Evolutionary conservation across 2,888 invertebrate genomes (phyloP).

Genomic region (Agrotis ipsilon): DNA sequence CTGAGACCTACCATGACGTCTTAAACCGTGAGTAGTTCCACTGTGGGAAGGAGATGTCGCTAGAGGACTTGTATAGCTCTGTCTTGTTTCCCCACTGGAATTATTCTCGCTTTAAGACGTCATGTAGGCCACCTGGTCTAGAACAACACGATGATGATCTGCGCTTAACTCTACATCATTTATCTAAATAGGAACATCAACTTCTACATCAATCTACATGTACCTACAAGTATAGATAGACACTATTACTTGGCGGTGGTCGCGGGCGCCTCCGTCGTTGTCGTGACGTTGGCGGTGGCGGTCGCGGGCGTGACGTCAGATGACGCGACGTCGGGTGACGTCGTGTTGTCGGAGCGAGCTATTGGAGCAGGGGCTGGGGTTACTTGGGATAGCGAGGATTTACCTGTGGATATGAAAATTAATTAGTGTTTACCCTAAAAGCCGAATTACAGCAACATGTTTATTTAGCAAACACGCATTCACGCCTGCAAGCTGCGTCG

Average conservation of each 20-base stretch:
- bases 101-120: too few relatives aligned
- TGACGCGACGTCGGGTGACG: neutral
- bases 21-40: too few relatives aligned
- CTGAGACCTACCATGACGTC: too few relatives aligned
- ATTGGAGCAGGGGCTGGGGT: neutral
- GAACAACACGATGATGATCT: slow-evolving; percentile 1
- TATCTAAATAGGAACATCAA: slow-evolving; percentile 7
- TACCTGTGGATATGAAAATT: slow-evolving; percentile 12
- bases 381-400: slow-evolving; percentile 29
- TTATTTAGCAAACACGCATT: too few relatives aligned
- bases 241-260: slow-evolving; percentile 7
- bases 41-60: too few relatives aligned
- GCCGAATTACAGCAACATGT: too few relatives aligned
- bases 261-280: neutral
- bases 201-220: neutral
- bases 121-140: too few relatives aligned
- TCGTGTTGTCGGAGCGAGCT: neutral
- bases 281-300: neutral
- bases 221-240: neutral
- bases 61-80: too few relatives aligned
- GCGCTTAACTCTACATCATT: neutral
- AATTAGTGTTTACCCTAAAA: neutral
- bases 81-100: too few relatives aligned
- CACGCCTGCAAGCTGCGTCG: too few relatives aligned
- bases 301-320: slow-evolving; percentile 11